Conservation (phyloP, 2,797 vertebrate genomes). For the Diglossa cyanea region DNA sequence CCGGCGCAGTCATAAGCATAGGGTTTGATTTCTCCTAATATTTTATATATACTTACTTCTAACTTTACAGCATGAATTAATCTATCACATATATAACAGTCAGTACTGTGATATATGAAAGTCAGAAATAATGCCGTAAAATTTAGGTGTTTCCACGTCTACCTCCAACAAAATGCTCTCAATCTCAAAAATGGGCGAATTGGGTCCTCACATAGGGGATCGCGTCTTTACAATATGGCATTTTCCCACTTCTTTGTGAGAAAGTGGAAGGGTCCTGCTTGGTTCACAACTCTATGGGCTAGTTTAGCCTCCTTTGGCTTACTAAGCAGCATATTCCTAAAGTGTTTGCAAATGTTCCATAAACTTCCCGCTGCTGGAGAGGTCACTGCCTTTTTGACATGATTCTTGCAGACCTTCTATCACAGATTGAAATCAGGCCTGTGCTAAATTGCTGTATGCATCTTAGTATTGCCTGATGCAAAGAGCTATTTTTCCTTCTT, state of each 20-base stretch:
- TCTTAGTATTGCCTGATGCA: not conserved
- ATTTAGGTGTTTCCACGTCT: not conserved
- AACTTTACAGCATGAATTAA: no score
- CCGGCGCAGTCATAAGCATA: no score
- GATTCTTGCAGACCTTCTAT: not conserved
- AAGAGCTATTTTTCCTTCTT: not conserved
- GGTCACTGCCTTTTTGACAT: not conserved
- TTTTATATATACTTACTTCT: no score
- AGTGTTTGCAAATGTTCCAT: not conserved
- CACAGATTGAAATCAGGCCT: not conserved
- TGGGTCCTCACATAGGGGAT: not conserved
- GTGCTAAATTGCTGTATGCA: not conserved
- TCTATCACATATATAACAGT: no score
- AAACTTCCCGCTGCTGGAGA: not conserved
- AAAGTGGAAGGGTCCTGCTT: not conserved
- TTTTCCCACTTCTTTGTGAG: not conserved
- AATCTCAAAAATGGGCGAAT: accelerated
- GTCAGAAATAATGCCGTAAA: not conserved
- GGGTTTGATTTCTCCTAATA: no score
- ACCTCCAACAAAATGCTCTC: not conserved
- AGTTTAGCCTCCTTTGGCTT: not conserved
- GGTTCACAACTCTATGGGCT: not conserved
- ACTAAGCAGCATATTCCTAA: not conserved
- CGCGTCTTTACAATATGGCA: accelerated
- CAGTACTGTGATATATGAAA: not conserved